Evolutionary conservation across 2,888 invertebrate species (phyloP).

Genomic region (Linyphia triangularis): DNA sequence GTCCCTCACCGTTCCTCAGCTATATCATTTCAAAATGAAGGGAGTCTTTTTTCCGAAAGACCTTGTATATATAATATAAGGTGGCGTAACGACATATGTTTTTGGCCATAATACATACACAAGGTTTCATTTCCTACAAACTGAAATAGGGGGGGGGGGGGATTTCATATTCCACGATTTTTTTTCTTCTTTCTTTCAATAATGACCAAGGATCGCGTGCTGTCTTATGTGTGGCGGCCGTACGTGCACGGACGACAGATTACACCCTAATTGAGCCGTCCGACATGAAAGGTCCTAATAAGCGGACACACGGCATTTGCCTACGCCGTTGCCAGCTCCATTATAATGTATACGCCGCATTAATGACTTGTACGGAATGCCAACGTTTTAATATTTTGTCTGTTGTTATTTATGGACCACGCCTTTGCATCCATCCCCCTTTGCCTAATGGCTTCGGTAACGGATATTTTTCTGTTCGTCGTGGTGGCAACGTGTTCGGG

Average conservation of each 20-base stretch:
- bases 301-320: background rate
- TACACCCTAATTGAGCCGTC: constrained; percentile 62
- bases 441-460: constrained; percentile 43
- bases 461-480: constrained; percentile 38
- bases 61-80: too few relatives aligned
- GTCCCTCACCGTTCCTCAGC: too few relatives aligned
- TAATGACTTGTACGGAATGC: constrained; percentile 28
- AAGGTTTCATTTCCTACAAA: background rate
- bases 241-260: constrained; percentile 60
- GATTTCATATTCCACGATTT: background rate
- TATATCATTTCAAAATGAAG: too few relatives aligned
- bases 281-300: constrained; percentile 46
- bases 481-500: constrained; percentile 35
- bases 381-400: background rate
- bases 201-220: constrained; percentile 38
- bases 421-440: constrained; percentile 8
- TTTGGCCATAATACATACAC: too few relatives aligned
- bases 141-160: background rate
- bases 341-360: constrained; percentile 22
- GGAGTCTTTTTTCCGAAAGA: too few relatives aligned
- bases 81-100: too few relatives aligned
- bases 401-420: constrained; percentile 53
- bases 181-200: background rate
- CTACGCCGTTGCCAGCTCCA: constrained; percentile 21
- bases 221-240: background rate